Evolutionary conservation across 2,888 invertebrate species (phyloP).

Genomic region (Stenodera caucasica): DNA sequence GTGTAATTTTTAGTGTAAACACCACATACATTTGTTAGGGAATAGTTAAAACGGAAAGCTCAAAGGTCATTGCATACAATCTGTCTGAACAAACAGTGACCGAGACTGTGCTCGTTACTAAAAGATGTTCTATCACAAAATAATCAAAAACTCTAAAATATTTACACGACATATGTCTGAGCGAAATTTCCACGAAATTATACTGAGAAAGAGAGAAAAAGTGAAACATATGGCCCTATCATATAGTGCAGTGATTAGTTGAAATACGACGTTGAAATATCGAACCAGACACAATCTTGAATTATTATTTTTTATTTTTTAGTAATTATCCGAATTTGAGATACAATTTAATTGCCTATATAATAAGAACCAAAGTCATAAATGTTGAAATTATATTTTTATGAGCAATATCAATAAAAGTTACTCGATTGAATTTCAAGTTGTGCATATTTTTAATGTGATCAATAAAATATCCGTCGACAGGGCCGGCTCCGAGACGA

Average conservation of each 20-base stretch:
- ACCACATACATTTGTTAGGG: slow-evolving; percentile 11
- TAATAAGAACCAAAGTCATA: not conserved
- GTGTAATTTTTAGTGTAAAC: slow-evolving; percentile 24
- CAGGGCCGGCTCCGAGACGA: too few relatives aligned
- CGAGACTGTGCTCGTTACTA: slow-evolving; percentile 7
- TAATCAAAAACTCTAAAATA: slow-evolving; percentile 1
- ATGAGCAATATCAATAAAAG: not conserved
- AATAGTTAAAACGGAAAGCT: slow-evolving; percentile 8
- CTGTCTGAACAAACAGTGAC: slow-evolving; percentile 11
- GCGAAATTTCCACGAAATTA: not conserved
- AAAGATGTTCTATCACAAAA: slow-evolving; percentile 1
- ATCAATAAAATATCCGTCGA: not conserved
- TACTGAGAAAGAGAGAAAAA: not conserved
- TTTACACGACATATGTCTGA: not conserved
- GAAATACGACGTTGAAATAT: too few relatives aligned
- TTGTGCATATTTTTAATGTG: not conserved
- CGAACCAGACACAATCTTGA: too few relatives aligned
- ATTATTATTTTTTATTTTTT: too few relatives aligned
- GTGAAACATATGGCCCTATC: not conserved
- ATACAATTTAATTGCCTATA: too few relatives aligned
- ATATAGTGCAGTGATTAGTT: too few relatives aligned
- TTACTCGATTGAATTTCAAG: not conserved
- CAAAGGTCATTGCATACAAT: slow-evolving; percentile 14
- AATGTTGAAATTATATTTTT: slow-evolving; percentile 6
- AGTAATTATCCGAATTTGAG: too few relatives aligned